Evolutionary conservation across 1,140 invertebrate species (phyloP).

Genomic region (Drepana arcuata): DNA sequence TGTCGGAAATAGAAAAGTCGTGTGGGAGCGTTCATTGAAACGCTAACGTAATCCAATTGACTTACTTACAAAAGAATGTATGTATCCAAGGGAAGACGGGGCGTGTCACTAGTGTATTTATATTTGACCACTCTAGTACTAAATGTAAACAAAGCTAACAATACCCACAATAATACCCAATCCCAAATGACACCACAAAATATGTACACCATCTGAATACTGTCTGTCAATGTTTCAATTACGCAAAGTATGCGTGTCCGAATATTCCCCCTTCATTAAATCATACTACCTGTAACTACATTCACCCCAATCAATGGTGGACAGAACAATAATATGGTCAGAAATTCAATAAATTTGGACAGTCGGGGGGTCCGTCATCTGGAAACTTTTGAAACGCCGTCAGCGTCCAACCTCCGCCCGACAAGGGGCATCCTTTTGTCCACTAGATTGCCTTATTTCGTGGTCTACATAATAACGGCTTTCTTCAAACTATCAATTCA

Average conservation of each 20-base stretch:
- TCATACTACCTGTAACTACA: constrained; percentile 23
- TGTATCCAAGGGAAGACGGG: too few relatives aligned
- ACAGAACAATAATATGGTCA: constrained; percentile 59
- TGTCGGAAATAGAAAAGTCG: too few relatives aligned
- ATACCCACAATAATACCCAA: too few relatives aligned
- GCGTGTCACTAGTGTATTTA: too few relatives aligned
- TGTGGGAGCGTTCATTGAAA: too few relatives aligned
- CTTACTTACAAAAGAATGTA: too few relatives aligned
- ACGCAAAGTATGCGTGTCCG: constrained; percentile 5
- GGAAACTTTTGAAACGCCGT: constrained; percentile 60
- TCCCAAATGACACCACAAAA: too few relatives aligned
- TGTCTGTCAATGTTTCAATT: constrained; percentile 7
- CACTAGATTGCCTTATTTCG: constrained; percentile 61
- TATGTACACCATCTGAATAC: neutral
- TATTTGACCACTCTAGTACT: too few relatives aligned
- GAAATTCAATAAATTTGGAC: constrained; percentile 63
- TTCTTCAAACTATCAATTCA: constrained; percentile 54
- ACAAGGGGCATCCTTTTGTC: constrained; percentile 56
- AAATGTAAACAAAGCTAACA: too few relatives aligned
- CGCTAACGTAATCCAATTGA: too few relatives aligned
- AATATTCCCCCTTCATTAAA: constrained; percentile 15
- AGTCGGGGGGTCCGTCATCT: constrained; percentile 35
- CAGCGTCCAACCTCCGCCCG: constrained; percentile 25
- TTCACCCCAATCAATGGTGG: constrained; percentile 38
- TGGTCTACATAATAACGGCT: constrained; percentile 53